Evolutionary conservation across 37 sponge, comb jelly and placozoan species (phyloP), one percentile per base, ranked within the genome.

Genomic region (Crambe crambe): DNA sequence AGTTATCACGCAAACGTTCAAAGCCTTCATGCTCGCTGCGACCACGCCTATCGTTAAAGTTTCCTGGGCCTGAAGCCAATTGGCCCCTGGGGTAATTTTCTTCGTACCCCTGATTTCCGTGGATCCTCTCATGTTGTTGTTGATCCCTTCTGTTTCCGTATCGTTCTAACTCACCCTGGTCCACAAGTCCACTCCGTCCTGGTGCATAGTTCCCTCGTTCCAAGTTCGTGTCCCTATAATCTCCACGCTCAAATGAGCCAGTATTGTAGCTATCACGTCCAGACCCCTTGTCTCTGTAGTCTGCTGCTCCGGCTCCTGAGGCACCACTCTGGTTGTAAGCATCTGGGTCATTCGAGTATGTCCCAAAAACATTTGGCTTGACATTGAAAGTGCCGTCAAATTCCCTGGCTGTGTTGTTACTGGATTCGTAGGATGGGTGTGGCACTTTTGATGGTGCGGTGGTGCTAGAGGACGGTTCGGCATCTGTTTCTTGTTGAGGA

Each of bases 301-400:
- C 12, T 47, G 6, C 51, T 47, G 51, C 10, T 47, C 10, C 10
- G 51, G 12, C 51, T n/a, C n/a, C n/a, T n/a, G n/a, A n/a, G n/a
- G n/a, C n/a, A n/a, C n/a, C n/a, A n/a, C n/a, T n/a, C 12, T 47
- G 6, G 51, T 47, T 12, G 10, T 47, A 20, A 22, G 37, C 4
- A 15, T 81, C 36, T 4, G 21, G 21, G 22, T 42, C 37, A 22
- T 61, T 51, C 18, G 47, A 58, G 59, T 84, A 84, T n/a, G 85
- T 76, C 43, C 71, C 36, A 32, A 68, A 85, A 29, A 73, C 79
- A 25, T 78, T 60, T 2, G 86, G 79, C 30, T 31, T 77, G 23
- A 85, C 64, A 22, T 85, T 58, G 61, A 31, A 85, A 10, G 76
- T 83, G 37, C 86, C 86, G 42, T 85, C 86, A 85, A 85, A 85